Evolutionary conservation across 2,888 invertebrate species (phyloP).

Genomic region (Erebia aethiops): DNA sequence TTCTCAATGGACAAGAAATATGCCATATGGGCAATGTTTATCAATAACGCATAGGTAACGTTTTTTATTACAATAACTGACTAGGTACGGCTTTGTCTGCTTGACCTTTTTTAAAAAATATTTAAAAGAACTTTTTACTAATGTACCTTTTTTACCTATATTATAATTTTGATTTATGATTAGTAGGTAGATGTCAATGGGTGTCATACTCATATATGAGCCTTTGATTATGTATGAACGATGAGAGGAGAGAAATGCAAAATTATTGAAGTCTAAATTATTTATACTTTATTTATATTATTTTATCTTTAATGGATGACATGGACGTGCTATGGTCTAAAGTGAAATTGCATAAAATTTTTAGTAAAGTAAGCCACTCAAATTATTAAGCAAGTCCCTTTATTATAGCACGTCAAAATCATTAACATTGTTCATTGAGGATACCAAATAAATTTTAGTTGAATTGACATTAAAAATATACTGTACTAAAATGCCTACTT

Average conservation of each 20-base stretch:
- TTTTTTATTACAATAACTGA: too few species aligned
- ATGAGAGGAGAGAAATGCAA: constrained; percentile 22
- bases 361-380: constrained; percentile 46
- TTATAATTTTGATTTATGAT: too few species aligned
- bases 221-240: too few species aligned
- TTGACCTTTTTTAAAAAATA: too few species aligned
- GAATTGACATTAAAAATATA: neutral
- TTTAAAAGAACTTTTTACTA: too few species aligned
- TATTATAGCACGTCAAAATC: constrained; percentile 22
- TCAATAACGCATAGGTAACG: too few species aligned
- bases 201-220: neutral
- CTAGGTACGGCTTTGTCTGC: too few species aligned
- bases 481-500: neutral
- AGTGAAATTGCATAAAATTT: constrained; percentile 51
- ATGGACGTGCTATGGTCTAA: constrained; percentile 56
- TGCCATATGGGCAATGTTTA: too few species aligned
- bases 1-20: too few species aligned
- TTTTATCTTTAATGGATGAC: constrained; percentile 31
- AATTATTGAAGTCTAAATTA: constrained; percentile 37
- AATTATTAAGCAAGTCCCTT: constrained; percentile 22
- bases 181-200: neutral
- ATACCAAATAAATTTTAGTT: constrained; percentile 23
- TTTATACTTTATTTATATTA: constrained; percentile 16
- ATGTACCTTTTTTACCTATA: too few species aligned
- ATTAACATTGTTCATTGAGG: constrained; percentile 12